Evolutionary conservation across 2,113 vertebrate genomes (phyloP), one percentile per base, ranked within the genome.

Genomic region (Carettochelys insculpta): DNA sequence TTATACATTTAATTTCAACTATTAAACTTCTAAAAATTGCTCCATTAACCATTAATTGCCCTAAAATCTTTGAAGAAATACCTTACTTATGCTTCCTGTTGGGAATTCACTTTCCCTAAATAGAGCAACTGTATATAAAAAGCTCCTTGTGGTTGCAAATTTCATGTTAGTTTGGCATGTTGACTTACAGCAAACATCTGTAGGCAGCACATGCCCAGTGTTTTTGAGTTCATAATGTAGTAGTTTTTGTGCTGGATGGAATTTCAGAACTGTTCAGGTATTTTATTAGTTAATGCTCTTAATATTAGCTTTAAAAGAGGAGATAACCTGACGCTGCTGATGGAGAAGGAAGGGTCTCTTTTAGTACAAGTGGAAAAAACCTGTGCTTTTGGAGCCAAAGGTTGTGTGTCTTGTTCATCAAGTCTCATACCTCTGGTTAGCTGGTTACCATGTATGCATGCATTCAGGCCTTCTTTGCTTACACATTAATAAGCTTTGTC

Each of bases 201-300:
- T n/a, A 3, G 52, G 24, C 81, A 92, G 80, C 61, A 95, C 89
- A 84, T 84, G 82, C 31, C 54, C 27, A 52, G 73, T 51, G 7
- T 82, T 47, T 89, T 85, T 77, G 80, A 92, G 90, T 56, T 82
- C 43, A 45, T 80, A 89, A 92, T 80, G 77, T 22, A 17, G 8
- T 83, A n/a, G 89, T 92, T 95, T 90, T 68, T 92, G 89, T 75
- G 76, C 91, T 1, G 92, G 83, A 51, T 56, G 80, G 48, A 20
- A 85, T 94, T 87, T 95, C 96, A 88, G 83, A 78, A 90, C 94
- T 94, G 92, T 95, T 96, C 93, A 94, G 95, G 92, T 95, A 89
- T 95, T 95, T 97, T 94, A 94, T 97, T 95, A 95, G 79, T 61
- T 90, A 73, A 84, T 97, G 77, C 76, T 90, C 94, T 88, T n/a